Evolutionary conservation across 2,888 invertebrate species (phyloP), one percentile per base, ranked within the genome.

Genomic region (Pristionchus maxplancki): DNA sequence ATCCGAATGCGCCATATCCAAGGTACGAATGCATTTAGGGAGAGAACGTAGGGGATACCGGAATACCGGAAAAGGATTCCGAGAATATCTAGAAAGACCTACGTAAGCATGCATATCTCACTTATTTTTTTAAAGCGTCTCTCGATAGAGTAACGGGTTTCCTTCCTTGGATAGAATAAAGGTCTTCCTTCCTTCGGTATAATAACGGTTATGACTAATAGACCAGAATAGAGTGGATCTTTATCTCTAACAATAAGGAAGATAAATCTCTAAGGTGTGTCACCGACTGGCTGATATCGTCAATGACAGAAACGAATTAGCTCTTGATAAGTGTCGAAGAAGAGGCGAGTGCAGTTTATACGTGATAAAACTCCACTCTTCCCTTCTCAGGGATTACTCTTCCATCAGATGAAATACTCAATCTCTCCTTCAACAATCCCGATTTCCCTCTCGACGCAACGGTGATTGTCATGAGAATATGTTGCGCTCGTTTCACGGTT

Each of bases 201-300:
- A n/a, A n/a, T n/a, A n/a, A n/a, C n/a, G n/a, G n/a, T n/a, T n/a
- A n/a, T n/a, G n/a, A n/a, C 34, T 40, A 34, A 17, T 24, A 13
- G 24, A 74, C 24, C 40, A 17, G 24, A 74, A 20, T 34, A 74
- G 31, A 37, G 15, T 74, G 20, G 1, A 4, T 50, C 50, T 20
- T 50, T 50, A 50, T 50, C 74, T 34, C n/a, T n/a, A n/a, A n/a
- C n/a, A 37, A 31, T 74, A 24, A 34, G 37, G 28, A 44, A 78
- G 44, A 11, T 4, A 48, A 81, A 44, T 13, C 6, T 48, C 50
- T 50, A 11, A 81, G 81, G 81, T 81, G 81, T 37, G 24, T 50
- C 81, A 81, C 0, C 48, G 81, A n/a, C 81, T 81, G 2, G 81
- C 81, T 31, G 81, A 81, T 48, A 44, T 81, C 48, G 50, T 81